A percentile compares a stretch with the other conserved stretches of the same genome.
These are phyloP conservation scores for Momotus momota DNA, from an alignment of 2,797 vertebrate genomes.

Conservation along the genomic window DNA sequence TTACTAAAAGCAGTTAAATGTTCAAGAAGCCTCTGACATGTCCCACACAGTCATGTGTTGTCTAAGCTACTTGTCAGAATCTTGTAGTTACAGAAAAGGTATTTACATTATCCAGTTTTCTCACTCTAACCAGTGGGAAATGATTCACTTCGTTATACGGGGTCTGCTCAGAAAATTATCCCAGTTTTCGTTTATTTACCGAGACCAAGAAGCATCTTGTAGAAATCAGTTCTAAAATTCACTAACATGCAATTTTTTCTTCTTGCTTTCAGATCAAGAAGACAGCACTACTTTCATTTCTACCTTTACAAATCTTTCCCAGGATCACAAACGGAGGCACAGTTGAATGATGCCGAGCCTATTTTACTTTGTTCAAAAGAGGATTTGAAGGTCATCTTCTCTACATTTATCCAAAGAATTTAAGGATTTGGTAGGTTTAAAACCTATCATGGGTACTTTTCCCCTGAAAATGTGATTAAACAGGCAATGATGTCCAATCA, in stretches of 20 bases:
- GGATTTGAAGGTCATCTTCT: background rate
- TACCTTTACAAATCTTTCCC: background rate
- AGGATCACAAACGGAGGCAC: background rate
- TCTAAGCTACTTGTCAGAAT: background rate
- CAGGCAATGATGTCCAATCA: background rate
- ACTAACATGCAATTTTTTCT: background rate
- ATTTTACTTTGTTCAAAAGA: background rate
- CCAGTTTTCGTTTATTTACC: background rate
- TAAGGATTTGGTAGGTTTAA: background rate
- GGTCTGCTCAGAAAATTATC: background rate
- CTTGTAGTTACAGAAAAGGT: background rate
- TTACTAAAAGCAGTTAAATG: background rate
- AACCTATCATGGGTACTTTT: background rate
- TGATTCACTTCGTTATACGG: background rate
- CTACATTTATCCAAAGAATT: background rate
- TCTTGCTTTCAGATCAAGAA: background rate
- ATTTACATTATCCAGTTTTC: background rate
- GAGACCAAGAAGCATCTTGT: background rate
- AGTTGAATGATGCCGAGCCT: background rate
- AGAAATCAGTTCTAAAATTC: background rate
- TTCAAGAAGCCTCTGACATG: background rate
- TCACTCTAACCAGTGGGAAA: background rate
- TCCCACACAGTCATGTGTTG: background rate
- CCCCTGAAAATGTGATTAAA: background rate
- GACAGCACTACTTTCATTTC: background rate